Conservation (phyloP, 2,113 vertebrate species). For the Harpagus bidentatus region DNA sequence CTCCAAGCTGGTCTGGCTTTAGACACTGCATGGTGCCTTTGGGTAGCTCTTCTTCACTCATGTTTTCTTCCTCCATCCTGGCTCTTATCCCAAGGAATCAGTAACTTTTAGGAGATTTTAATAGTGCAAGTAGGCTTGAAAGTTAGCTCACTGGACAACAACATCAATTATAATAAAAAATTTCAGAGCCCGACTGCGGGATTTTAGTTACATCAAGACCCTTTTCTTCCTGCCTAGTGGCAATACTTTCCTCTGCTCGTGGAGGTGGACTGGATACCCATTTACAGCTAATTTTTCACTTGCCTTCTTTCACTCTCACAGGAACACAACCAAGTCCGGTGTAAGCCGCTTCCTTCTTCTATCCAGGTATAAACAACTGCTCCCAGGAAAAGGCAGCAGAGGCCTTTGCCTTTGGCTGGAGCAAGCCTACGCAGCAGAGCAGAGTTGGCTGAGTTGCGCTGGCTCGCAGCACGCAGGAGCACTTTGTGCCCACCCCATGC, state of each 20-base stretch:
- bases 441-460: fast-evolving
- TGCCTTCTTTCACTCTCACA: background rate
- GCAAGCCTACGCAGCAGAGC: background rate
- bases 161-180: background rate
- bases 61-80: background rate
- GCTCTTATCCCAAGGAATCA: background rate
- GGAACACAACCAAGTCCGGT: background rate
- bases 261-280: background rate
- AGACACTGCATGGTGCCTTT: background rate
- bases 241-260: background rate
- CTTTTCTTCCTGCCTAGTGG: background rate
- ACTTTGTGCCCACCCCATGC: background rate
- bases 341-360: background rate
- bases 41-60: background rate
- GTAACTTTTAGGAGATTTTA: background rate
- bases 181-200: background rate
- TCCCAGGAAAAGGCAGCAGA: background rate
- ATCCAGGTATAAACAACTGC: background rate
- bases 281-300: background rate
- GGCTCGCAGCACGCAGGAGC: background rate
- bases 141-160: background rate
- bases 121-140: background rate
- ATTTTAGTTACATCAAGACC: background rate
- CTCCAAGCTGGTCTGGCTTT: background rate
- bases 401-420: background rate